Evolutionary conservation across 2,888 invertebrate genomes (phyloP).

Genomic region (Drosophila percnosoma): DNA sequence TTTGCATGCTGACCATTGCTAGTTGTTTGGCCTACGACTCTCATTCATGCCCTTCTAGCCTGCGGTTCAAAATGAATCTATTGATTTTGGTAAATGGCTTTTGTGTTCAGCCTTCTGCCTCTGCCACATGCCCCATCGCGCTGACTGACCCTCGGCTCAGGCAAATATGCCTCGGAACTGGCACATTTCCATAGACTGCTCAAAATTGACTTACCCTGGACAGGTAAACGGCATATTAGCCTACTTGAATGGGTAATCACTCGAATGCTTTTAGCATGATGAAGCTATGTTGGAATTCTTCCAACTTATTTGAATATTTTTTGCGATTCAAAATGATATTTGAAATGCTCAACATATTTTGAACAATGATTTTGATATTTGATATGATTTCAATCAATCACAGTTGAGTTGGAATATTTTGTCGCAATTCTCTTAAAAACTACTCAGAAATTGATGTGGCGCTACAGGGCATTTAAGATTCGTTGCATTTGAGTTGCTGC

Average conservation of each 20-base stretch:
- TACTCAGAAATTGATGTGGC: too few relatives aligned
- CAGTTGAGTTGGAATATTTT: neutral
- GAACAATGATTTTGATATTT: neutral
- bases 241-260: conserved; percentile 11
- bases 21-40: conserved; percentile 8
- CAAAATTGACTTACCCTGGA: conserved; percentile 30
- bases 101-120: conserved; percentile 35
- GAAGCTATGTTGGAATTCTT: neutral
- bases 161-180: conserved; percentile 51
- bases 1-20: conserved; percentile 27
- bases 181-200: conserved; percentile 45
- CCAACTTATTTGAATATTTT: neutral
- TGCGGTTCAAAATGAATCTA: conserved; percentile 73
- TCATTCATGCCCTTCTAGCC: conserved; percentile 35
- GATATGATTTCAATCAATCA: neutral
- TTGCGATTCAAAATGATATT: too few relatives aligned
- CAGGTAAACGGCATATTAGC: conserved; percentile 9
- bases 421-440: neutral
- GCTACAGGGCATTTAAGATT: conserved; percentile 24
- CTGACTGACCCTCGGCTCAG: conserved; percentile 1
- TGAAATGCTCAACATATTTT: neutral
- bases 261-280: neutral
- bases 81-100: conserved; percentile 77
- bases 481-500: conserved; percentile 4
- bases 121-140: neutral